phyloP scores from a whole-genome alignment of 2,113 vertebrate genomes.

The Varanus salvator region DNA sequence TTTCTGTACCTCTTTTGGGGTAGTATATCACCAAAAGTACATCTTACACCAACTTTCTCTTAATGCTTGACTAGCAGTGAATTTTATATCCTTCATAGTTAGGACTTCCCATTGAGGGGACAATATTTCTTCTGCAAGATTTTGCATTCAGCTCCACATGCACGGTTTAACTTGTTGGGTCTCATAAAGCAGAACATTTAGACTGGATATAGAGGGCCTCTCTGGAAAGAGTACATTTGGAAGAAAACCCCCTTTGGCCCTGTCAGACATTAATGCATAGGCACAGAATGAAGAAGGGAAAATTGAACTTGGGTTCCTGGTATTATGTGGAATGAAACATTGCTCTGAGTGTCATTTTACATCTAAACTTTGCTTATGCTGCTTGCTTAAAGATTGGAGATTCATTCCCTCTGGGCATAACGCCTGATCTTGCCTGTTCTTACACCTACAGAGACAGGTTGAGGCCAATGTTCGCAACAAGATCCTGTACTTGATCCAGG shows the following conservation, averaged over 20 bases:
- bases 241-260: not conserved
- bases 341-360: slow-evolving; percentile 1
- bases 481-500: slow-evolving; percentile 96
- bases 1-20: too few relatives aligned
- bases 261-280: not conserved
- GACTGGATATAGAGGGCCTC: not conserved
- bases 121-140: too few relatives aligned
- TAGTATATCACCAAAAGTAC: too few relatives aligned
- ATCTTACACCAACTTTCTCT: too few relatives aligned
- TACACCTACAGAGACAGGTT: slow-evolving; percentile 84
- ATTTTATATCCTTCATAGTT: too few relatives aligned
- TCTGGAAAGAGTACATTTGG: not conserved
- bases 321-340: not conserved
- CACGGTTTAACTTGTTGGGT: too few relatives aligned
- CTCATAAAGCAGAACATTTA: not conserved
- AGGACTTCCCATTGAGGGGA: too few relatives aligned
- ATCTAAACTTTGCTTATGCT: not conserved
- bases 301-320: not conserved
- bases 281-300: not conserved
- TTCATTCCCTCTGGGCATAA: not conserved
- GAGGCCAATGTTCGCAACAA: slow-evolving; percentile 95
- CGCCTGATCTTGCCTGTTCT: not conserved
- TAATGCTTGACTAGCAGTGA: too few relatives aligned
- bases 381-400: not conserved
- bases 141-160: too few relatives aligned